phyloP scores from a whole-genome alignment of 2,797 vertebrate species.

The Clarias platycephalus region DNA sequence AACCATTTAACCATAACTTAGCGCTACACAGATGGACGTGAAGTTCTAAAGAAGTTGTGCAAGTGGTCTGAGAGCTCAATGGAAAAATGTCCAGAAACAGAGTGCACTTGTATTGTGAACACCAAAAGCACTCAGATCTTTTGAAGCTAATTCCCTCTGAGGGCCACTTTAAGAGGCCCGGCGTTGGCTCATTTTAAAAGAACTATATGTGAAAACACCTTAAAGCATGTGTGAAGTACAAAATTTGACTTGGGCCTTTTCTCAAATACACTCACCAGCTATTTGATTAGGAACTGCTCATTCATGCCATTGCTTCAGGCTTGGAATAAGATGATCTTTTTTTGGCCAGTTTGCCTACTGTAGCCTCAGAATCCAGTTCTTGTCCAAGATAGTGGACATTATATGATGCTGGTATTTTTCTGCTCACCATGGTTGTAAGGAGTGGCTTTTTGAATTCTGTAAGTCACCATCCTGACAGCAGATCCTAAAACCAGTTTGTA shows the following conservation, averaged over 20 bases:
- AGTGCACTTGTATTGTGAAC: slow-evolving; percentile 12
- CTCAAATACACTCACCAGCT: not conserved
- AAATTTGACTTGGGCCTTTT: not conserved
- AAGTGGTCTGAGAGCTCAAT: slow-evolving; percentile 15
- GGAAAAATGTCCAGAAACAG: not conserved
- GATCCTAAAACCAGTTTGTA: not conserved
- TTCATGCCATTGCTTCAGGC: not conserved
- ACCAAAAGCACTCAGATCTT: slow-evolving; percentile 17
- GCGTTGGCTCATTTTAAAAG: not conserved
- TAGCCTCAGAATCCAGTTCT: not conserved
- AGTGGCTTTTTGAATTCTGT: not conserved
- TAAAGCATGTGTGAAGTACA: slow-evolving; percentile 5
- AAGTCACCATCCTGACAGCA: too few species aligned
- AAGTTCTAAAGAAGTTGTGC: not conserved
- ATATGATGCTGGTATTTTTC: not conserved
- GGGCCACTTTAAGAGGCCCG: not conserved
- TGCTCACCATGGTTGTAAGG: not conserved
- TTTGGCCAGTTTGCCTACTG: not conserved
- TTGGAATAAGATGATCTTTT: not conserved
- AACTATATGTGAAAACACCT: not conserved
- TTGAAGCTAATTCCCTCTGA: slow-evolving; percentile 12
- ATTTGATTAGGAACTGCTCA: not conserved
- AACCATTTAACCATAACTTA: not conserved
- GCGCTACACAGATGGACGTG: not conserved
- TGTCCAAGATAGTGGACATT: not conserved